These are phyloP conservation scores for Triplophysa siluroides DNA, from an alignment of 2,113 vertebrate genomes.

Conservation along the genomic window DNA sequence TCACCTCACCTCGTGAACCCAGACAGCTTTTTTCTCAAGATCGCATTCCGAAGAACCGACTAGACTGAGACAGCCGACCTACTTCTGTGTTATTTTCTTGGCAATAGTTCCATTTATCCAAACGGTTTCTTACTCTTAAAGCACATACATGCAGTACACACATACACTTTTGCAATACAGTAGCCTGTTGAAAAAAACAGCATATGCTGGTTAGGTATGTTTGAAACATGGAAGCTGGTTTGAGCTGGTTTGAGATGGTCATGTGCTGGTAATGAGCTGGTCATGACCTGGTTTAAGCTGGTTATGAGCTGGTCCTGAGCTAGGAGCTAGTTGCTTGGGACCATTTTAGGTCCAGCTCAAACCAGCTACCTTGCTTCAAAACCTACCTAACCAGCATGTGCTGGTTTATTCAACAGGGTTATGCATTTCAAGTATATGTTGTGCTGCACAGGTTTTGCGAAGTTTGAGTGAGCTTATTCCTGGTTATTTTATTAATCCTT, in stretches of 20 bases:
- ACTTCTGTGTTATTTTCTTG: constrained; percentile 28
- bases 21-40: constrained; percentile 40
- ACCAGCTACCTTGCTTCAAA: too few species aligned
- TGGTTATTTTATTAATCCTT: constrained; percentile 1
- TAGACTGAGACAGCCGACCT: constrained; percentile 12
- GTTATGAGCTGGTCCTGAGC: too few species aligned
- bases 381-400: too few species aligned
- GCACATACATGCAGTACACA: background rate
- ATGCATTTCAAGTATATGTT: background rate
- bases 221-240: too few species aligned
- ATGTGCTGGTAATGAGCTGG: too few species aligned
- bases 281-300: too few species aligned
- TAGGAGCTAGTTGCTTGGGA: too few species aligned
- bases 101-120: constrained; percentile 7
- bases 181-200: too few species aligned
- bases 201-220: too few species aligned
- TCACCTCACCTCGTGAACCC: constrained; percentile 37
- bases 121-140: background rate
- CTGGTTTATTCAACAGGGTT: too few species aligned
- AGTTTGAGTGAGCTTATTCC: background rate
- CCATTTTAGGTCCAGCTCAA: too few species aligned
- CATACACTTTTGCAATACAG: background rate
- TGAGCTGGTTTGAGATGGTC: too few species aligned
- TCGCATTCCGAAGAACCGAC: constrained; percentile 33
- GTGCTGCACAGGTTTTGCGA: background rate